Base-by-base conservation (phyloP, 64 coral and sea anemone genomes). In the Dendrophyllia cribrosa region DNA sequence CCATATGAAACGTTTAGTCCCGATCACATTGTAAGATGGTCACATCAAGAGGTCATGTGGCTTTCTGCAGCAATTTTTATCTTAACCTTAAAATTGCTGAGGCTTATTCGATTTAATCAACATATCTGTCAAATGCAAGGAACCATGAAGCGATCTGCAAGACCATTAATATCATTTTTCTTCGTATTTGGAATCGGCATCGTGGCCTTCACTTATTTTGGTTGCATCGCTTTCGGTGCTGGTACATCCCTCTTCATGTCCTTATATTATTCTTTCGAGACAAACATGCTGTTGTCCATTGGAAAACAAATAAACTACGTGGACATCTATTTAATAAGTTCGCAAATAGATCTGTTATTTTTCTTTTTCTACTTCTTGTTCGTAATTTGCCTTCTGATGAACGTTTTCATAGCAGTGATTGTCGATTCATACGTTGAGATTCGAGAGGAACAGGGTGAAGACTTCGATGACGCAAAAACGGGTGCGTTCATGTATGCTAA, bases 1-100 rank as follows among this genome's bases (percentile, higher is more conserved):
- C 89, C 94, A 3, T 95, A 88, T 25, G 44, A 82, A 44, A 88
- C 76, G 7, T 72, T 75, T 17, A 88, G 85, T 20, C 75, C 90
- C 11, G 83, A 95, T 49, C 58, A 86, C 7, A 73, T 91, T n/a
- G 75, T 95, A 0, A 55, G 65, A 7, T 95, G 94, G 94, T 86
- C 85, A 22, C 26, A 75, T 1, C 81, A 59, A 3, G 94, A 92
- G 47, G 75, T 79, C 15, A 44, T 70, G 1, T 78, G 91, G 66
- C 48, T 95, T 5, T 74, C 94, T 20, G 16, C 87, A 10, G 89
- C 88, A 43, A 86, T 92, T 9, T 95, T 95, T 6, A 92, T 95
- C 48, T 60, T 86, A 47, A 95, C 94, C 8, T 47, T 80, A 2
- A 95, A 95, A 23, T 69, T 95, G 1, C 64, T 95, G 43, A 87